These are phyloP conservation scores for Melangyna quadrimaculata DNA, from an alignment of 2,888 invertebrate genomes.

Conservation along the genomic window DNA sequence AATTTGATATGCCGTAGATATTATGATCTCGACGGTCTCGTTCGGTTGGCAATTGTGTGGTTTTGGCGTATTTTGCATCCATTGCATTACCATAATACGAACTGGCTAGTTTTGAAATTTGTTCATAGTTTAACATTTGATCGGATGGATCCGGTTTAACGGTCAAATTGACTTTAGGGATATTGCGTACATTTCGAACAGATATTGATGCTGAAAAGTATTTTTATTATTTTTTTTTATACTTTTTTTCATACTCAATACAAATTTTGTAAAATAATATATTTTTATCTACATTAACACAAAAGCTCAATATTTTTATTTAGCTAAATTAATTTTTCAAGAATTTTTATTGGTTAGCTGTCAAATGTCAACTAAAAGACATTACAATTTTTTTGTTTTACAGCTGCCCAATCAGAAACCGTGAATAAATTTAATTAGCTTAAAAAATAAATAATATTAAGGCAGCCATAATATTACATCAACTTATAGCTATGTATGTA, in stretches of 20 bases:
- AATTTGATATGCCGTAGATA: slow-evolving; percentile 44
- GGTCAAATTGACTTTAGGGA: slow-evolving; percentile 80
- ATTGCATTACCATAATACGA: slow-evolving; percentile 77
- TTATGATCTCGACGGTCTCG: slow-evolving; percentile 59
- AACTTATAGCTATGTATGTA: background rate
- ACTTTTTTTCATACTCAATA: background rate
- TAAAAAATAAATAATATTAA: background rate
- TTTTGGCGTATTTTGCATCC: slow-evolving; percentile 79
- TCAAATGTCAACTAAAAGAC: background rate
- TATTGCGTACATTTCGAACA: slow-evolving; percentile 82
- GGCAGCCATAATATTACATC: background rate
- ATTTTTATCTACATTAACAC: background rate
- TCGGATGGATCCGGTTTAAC: slow-evolving; percentile 81
- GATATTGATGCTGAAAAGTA: slow-evolving; percentile 86
- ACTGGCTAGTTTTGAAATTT: slow-evolving; percentile 77
- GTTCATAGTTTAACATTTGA: slow-evolving; percentile 76
- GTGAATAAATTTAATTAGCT: background rate
- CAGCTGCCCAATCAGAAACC: background rate
- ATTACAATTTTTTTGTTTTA: background rate
- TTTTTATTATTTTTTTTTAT: slow-evolving; percentile 12
- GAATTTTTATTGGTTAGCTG: background rate
- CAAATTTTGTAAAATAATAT: background rate
- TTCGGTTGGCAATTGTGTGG: slow-evolving; percentile 76
- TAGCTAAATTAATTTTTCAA: background rate
- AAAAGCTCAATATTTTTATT: background rate